These are phyloP conservation scores for Calephelis virginiensis DNA, from an alignment of 1,140 invertebrate species.

Conservation along the genomic window DNA sequence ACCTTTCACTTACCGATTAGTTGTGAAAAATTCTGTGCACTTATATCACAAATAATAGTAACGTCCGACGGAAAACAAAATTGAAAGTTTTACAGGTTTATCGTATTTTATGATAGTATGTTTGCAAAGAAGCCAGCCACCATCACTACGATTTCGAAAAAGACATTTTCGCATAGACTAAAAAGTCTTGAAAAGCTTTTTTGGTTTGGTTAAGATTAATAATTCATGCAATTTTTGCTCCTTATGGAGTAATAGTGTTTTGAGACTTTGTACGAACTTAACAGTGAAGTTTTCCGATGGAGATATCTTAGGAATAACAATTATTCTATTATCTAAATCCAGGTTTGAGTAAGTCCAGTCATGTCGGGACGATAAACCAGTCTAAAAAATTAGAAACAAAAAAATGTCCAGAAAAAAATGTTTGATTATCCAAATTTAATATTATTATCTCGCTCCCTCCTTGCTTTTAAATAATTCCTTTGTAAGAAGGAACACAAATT, in stretches of 20 bases:
- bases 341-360: no score
- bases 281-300: neutral
- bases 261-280: no score
- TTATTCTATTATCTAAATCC: no score
- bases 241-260: no score
- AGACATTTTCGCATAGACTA: conserved; percentile 77
- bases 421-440: no score
- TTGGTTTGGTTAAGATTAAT: conserved; percentile 11
- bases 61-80: conserved; percentile 57
- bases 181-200: conserved; percentile 39
- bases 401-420: no score
- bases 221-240: neutral
- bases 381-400: no score
- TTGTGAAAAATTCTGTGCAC: conserved; percentile 70
- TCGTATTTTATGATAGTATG: conserved; percentile 73
- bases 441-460: no score
- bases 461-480: no score
- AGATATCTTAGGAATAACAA: neutral
- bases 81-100: conserved; percentile 57
- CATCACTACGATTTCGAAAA: conserved; percentile 78
- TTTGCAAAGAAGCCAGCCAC: conserved; percentile 78
- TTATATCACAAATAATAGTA: conserved; percentile 67
- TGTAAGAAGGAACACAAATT: no score
- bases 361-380: no score
- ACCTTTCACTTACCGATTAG: conserved; percentile 69